Evolutionary conservation across 2,888 invertebrate species (phyloP).

Genomic region (Pyrochroa serraticornis): DNA sequence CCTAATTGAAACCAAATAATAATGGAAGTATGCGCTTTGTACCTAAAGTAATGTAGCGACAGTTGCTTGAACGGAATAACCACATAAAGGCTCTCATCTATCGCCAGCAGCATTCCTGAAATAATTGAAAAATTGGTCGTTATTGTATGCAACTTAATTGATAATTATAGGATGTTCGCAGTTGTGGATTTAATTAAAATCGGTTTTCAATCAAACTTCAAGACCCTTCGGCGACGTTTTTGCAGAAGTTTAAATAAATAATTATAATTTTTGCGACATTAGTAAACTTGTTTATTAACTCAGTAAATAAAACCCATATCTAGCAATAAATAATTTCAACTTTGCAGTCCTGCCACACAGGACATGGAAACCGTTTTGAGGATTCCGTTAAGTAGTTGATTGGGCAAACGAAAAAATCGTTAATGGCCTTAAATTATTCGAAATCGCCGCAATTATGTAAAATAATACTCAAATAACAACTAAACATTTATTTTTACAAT

Average conservation of each 20-base stretch:
- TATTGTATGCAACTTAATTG: slow-evolving; percentile 16
- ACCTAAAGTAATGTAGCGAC: slow-evolving; percentile 1
- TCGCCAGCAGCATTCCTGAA: background rate
- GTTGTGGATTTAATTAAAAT: no score
- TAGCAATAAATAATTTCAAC: background rate
- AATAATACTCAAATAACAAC: slow-evolving; percentile 15
- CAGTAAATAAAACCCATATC: no score
- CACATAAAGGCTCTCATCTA: background rate
- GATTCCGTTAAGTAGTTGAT: slow-evolving; percentile 12
- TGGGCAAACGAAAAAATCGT: slow-evolving; percentile 2
- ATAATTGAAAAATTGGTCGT: slow-evolving; percentile 14
- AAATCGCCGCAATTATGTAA: background rate
- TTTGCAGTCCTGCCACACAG: slow-evolving; percentile 8
- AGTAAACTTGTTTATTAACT: background rate
- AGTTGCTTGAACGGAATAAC: slow-evolving; percentile 13
- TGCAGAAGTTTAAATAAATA: background rate
- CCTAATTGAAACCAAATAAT: slow-evolving; percentile 17
- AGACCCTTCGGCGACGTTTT: no score
- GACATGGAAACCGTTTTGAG: slow-evolving; percentile 10
- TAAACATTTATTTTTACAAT: slow-evolving; percentile 15
- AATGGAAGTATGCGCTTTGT: slow-evolving; percentile 15
- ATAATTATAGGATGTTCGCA: slow-evolving; percentile 3
- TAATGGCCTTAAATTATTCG: slow-evolving; percentile 1
- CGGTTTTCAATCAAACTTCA: no score
- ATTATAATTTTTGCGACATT: background rate